These are phyloP conservation scores for Proterorhinus semilunaris DNA, from an alignment of 2,113 vertebrate genomes.

Conservation along the genomic window DNA sequence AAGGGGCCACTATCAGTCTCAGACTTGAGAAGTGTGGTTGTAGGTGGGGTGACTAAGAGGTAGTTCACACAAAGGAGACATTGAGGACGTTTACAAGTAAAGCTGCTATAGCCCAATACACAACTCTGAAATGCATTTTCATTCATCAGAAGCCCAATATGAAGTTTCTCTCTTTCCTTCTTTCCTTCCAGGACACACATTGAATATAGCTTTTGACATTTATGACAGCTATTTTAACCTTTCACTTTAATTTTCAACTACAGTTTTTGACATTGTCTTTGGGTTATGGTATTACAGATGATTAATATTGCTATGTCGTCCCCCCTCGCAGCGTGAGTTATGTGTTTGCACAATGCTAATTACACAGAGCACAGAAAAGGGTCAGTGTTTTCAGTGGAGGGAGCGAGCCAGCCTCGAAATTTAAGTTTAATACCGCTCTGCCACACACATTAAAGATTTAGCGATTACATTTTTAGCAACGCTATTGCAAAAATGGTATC, in stretches of 20 bases:
- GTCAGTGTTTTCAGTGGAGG: slow-evolving; percentile 49
- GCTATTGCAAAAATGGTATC: slow-evolving; percentile 39
- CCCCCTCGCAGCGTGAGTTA: slow-evolving; percentile 33
- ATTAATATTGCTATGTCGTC: slow-evolving; percentile 47
- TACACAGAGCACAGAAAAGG: slow-evolving; percentile 48
- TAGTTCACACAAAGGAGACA: too few species aligned
- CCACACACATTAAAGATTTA: slow-evolving; percentile 19
- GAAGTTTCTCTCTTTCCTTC: too few species aligned
- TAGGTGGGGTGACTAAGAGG: too few species aligned
- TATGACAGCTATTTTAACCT: not conserved
- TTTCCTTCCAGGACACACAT: not conserved
- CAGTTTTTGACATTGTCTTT: slow-evolving; percentile 2
- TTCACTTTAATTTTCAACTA: not conserved
- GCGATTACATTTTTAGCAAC: slow-evolving; percentile 31
- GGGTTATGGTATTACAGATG: slow-evolving; percentile 17
- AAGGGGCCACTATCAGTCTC: too few species aligned
- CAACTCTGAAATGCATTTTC: too few species aligned
- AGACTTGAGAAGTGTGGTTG: too few species aligned
- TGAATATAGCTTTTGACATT: not conserved
- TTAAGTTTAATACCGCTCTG: slow-evolving; percentile 18
- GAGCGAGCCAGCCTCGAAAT: slow-evolving; percentile 18
- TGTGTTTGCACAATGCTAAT: slow-evolving; percentile 64
- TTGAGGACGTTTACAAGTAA: too few species aligned
- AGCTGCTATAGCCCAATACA: too few species aligned
- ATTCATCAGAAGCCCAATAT: too few species aligned